These are phyloP conservation scores for Polydrusus tereticollis DNA, from an alignment of 2,888 invertebrate species.

Conservation along the genomic window DNA sequence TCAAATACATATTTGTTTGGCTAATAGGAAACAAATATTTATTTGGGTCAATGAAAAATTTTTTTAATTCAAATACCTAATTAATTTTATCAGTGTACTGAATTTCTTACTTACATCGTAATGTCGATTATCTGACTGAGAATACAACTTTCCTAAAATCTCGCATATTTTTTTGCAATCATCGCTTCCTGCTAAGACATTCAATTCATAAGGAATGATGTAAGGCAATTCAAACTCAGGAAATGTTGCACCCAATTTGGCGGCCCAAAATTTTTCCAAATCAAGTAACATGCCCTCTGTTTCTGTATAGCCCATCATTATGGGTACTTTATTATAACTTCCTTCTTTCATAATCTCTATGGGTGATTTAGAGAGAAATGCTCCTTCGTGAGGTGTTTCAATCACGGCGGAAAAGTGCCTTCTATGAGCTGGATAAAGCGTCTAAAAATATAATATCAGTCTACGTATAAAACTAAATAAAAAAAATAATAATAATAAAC, in stretches of 20 bases:
- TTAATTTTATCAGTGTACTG: too few relatives aligned
- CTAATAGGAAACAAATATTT: too few relatives aligned
- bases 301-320: slow-evolving; percentile 61
- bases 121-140: not conserved
- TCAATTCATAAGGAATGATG: slow-evolving; percentile 53
- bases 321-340: slow-evolving; percentile 60
- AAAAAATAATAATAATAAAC: too few relatives aligned
- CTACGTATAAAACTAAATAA: too few relatives aligned
- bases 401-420: slow-evolving; percentile 53
- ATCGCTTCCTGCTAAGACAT: slow-evolving; percentile 52
- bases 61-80: too few relatives aligned
- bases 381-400: slow-evolving; percentile 49
- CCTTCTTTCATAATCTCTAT: slow-evolving; percentile 57
- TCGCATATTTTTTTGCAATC: slow-evolving; percentile 58
- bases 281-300: slow-evolving; percentile 62
- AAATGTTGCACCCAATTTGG: not conserved
- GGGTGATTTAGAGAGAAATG: slow-evolving; percentile 59
- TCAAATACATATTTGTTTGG: too few relatives aligned
- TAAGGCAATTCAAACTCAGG: slow-evolving; percentile 43
- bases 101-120: slow-evolving; percentile 19
- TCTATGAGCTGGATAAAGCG: slow-evolving; percentile 27
- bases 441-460: slow-evolving; percentile 12
- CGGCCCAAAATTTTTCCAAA: slow-evolving; percentile 22
- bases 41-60: not conserved
- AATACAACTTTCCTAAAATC: slow-evolving; percentile 57